Base-by-base conservation (phyloP, 2,113 vertebrate species). In the Pangasianodon hypophthalmus region DNA sequence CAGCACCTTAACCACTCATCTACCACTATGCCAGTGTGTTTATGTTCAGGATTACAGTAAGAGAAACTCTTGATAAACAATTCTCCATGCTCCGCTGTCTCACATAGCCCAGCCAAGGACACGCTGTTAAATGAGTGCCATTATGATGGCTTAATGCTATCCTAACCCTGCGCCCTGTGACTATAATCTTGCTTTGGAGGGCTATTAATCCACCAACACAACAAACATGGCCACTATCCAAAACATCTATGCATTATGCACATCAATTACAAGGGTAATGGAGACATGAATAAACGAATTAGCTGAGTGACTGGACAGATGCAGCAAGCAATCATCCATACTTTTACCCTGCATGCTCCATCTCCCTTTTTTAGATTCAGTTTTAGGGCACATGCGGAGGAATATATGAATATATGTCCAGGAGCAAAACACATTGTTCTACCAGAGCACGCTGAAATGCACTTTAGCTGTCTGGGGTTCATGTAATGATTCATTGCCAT, bases 151-250 rank as follows among this genome's bases (percentile, higher is more conserved):
- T 44, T 80, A 67, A 80, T 44, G 88, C 83, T 54, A 67, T 52
- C 62, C 26, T 52, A 80, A 64, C 58, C n/a, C 84, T 44, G 71
- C 37, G 5, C 58, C 24, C 88, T n/a, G n/a, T 44, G 88, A 89
- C 56, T 37, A 86, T 69, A 21, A 89, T 60, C 83, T 79, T 5
- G 13, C 71, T 80, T 73, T 54, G 50, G 21, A 58, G 84, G 37
- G 41, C 88, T 48, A 41, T 86, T 89, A 80, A 37, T 58, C 71
- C 86, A 60, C 13, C 50, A 46, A 41, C 41, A 19, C 79, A 88
- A 82, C 50, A 73, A 46, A 58, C 67, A 77, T 14, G 52, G 26
- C 50, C 19, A 24, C 19, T 32, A 82, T 52, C 79, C 87, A 50
- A 69, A 87, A 80, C 19, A 84, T 73, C 48, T 44, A 6, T 18